These are phyloP conservation scores for Corapipo altera DNA, from an alignment of 2,113 vertebrate genomes.

Conservation along the genomic window DNA sequence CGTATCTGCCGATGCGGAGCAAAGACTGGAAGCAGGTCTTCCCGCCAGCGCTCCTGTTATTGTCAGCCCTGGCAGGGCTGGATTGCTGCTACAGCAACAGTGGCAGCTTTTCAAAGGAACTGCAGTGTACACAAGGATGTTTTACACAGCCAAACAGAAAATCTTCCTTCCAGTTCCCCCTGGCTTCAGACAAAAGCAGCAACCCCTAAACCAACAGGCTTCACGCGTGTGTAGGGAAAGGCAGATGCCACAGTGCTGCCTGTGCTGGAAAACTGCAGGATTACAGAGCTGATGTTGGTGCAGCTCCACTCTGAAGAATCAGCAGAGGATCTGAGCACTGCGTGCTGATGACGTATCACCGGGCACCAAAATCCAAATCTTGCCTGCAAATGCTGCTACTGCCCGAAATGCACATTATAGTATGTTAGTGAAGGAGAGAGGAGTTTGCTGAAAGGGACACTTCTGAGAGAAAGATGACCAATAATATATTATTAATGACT, in stretches of 20 bases:
- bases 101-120: conserved; percentile 58
- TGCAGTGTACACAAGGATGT: conserved; percentile 53
- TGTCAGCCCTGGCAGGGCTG: conserved; percentile 28
- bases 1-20: fast-evolving
- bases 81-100: conserved; percentile 53
- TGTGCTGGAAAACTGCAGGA: not conserved
- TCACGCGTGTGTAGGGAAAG: not conserved
- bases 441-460: not conserved
- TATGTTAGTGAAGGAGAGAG: not conserved
- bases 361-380: not conserved
- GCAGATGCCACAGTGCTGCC: not conserved
- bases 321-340: not conserved
- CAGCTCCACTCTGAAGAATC: not conserved
- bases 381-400: not conserved
- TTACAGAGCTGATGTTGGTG: not conserved
- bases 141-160: conserved; percentile 52
- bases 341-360: fast-evolving
- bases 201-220: conserved; percentile 32
- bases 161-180: conserved; percentile 64
- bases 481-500: not conserved
- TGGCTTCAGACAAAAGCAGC: conserved; percentile 53
- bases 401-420: fast-evolving
- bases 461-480: not conserved
- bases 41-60: not conserved
- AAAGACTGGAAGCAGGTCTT: not conserved